These are phyloP conservation scores for Haemorhous mexicanus DNA, from an alignment of 2,113 vertebrate genomes.

Conservation along the genomic window DNA sequence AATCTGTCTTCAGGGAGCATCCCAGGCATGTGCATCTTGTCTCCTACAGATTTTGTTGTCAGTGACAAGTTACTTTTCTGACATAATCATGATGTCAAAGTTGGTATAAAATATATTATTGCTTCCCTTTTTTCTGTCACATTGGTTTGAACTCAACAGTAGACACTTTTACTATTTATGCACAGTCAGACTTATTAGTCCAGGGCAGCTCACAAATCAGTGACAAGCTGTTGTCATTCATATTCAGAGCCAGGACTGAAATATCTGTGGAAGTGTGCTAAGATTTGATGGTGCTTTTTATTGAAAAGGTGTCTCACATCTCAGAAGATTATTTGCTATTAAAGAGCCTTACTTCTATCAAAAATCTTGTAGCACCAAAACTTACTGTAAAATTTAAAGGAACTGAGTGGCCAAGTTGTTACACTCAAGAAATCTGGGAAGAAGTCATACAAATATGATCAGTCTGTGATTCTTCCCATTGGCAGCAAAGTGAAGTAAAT, in stretches of 20 bases:
- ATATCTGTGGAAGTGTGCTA: background rate
- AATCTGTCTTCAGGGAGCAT: background rate
- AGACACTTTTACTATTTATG: background rate
- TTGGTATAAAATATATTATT: background rate
- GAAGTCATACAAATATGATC: background rate
- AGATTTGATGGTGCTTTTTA: background rate
- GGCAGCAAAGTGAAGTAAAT: background rate
- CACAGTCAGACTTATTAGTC: background rate
- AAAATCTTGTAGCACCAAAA: background rate
- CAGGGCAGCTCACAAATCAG: background rate
- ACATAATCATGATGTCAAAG: background rate
- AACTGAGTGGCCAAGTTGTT: background rate
- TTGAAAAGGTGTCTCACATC: background rate
- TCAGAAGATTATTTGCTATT: background rate
- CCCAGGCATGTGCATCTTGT: accelerated
- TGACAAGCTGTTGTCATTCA: background rate
- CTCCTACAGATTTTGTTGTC: background rate
- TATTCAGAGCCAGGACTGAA: background rate
- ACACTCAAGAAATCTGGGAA: background rate
- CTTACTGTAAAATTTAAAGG: background rate
- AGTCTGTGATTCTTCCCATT: background rate
- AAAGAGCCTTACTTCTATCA: background rate
- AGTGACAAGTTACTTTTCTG: background rate
- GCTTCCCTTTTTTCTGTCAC: background rate
- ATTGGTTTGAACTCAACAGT: accelerated